phyloP scores from a whole-genome alignment of 2,888 invertebrate species.

The Scaptomyza parva region DNA sequence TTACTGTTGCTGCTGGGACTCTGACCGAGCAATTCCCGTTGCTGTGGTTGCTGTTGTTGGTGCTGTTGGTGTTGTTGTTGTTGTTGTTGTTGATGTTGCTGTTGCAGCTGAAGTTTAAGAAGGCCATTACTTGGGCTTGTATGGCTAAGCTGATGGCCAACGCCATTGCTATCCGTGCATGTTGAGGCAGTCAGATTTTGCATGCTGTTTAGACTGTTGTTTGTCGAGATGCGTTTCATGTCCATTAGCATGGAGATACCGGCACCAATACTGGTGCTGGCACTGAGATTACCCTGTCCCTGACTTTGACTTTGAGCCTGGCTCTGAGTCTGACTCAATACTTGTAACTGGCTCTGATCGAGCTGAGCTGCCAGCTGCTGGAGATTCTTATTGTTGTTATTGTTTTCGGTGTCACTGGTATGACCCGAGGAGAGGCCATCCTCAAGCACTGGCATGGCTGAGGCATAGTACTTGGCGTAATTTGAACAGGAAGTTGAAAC shows the following conservation, averaged over 20 bases:
- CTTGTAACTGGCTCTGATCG: slow-evolving; percentile 21
- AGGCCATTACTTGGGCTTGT: slow-evolving; percentile 81
- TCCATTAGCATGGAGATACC: slow-evolving; percentile 84
- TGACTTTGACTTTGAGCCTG: slow-evolving; percentile 21
- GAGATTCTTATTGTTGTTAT: slow-evolving; percentile 71
- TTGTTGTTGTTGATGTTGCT: slow-evolving; percentile 27
- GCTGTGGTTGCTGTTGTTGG: slow-evolving; percentile 56
- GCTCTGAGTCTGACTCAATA: slow-evolving; percentile 1
- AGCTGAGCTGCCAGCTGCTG: slow-evolving; percentile 37
- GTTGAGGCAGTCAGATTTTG: slow-evolving; percentile 72
- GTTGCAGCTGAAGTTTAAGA: slow-evolving; percentile 31
- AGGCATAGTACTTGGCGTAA: slow-evolving; percentile 89
- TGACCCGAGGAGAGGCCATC: slow-evolving; percentile 97
- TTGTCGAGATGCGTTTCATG: slow-evolving; percentile 82
- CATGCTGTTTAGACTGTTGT: slow-evolving; percentile 82
- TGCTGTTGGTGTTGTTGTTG: slow-evolving; percentile 46
- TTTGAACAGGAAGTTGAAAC: slow-evolving; percentile 87
- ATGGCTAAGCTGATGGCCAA: slow-evolving; percentile 53
- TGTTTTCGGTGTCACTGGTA: slow-evolving; percentile 96
- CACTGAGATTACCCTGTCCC: slow-evolving; percentile 50
- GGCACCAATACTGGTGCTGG: slow-evolving; percentile 64
- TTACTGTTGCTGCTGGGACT: slow-evolving; percentile 82
- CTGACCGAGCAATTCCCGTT: slow-evolving; percentile 80
- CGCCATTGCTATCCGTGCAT: slow-evolving; percentile 61
- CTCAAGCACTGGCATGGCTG: slow-evolving; percentile 95